A percentile compares a stretch with the other conserved stretches of the same genome.
Evolutionary conservation across 2,113 vertebrate genomes (phyloP).

Genomic region (Aegithalos caudatus): DNA sequence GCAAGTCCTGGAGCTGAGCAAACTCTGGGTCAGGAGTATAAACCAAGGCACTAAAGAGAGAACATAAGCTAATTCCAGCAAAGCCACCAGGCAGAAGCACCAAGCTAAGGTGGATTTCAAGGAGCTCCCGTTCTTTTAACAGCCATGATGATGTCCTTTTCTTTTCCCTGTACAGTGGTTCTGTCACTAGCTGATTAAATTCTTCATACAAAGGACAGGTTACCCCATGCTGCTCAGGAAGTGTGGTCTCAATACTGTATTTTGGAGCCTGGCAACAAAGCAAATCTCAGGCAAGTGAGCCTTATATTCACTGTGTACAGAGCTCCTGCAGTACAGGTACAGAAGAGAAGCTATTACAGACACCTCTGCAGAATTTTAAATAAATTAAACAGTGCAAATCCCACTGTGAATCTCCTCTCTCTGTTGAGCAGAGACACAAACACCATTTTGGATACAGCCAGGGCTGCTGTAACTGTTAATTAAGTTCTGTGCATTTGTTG

Average conservation of each 20-base stretch:
- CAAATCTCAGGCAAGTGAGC: neutral
- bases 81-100: neutral
- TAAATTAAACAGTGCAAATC: neutral
- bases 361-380: neutral
- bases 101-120: neutral
- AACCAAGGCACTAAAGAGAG: neutral
- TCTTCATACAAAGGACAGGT: neutral
- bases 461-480: conserved; percentile 12
- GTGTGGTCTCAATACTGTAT: neutral
- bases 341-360: neutral
- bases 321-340: neutral
- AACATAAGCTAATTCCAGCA: neutral
- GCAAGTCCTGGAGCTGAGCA: neutral
- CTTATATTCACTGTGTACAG: neutral
- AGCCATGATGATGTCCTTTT: neutral
- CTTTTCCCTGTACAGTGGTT: neutral
- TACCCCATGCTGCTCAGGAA: neutral
- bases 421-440: neutral
- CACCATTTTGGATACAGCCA: neutral
- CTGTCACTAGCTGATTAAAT: neutral
- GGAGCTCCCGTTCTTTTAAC: neutral
- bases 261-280: neutral
- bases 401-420: neutral
- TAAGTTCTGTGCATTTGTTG: conserved; percentile 20
- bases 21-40: neutral